Conservation (phyloP, 2,113 vertebrate species). For the Sakesphorus luctuosus region DNA sequence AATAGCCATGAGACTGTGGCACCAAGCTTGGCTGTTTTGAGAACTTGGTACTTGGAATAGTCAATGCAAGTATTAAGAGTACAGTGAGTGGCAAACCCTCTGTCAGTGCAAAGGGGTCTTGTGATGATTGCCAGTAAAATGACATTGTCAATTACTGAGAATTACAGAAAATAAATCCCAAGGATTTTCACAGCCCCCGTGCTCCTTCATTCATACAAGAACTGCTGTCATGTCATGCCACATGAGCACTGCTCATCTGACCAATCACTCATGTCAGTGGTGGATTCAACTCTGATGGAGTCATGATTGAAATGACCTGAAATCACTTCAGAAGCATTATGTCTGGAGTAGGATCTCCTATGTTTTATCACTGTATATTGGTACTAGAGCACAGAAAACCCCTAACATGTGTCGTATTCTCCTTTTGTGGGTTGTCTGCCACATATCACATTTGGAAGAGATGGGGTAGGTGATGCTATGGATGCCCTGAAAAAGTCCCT, state of each 20-base stretch:
- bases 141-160: background rate
- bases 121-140: background rate
- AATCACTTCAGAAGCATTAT: background rate
- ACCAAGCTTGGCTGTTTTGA: background rate
- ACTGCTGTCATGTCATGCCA: fast-evolving
- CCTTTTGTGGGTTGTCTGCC: background rate
- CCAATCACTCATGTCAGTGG: background rate
- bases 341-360: background rate
- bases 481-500: background rate
- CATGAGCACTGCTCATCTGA: background rate
- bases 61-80: background rate
- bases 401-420: fast-evolving
- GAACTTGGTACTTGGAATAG: background rate
- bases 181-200: background rate
- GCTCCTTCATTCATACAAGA: background rate
- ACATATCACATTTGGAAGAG: fast-evolving
- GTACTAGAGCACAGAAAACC: background rate
- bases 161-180: background rate
- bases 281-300: background rate
- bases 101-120: fast-evolving
- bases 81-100: background rate
- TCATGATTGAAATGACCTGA: background rate
- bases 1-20: background rate
- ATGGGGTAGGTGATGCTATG: background rate
- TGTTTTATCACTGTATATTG: background rate